Evolutionary conservation across 2,888 invertebrate genomes (phyloP).

Genomic region (Mesorhabditis sp.): DNA sequence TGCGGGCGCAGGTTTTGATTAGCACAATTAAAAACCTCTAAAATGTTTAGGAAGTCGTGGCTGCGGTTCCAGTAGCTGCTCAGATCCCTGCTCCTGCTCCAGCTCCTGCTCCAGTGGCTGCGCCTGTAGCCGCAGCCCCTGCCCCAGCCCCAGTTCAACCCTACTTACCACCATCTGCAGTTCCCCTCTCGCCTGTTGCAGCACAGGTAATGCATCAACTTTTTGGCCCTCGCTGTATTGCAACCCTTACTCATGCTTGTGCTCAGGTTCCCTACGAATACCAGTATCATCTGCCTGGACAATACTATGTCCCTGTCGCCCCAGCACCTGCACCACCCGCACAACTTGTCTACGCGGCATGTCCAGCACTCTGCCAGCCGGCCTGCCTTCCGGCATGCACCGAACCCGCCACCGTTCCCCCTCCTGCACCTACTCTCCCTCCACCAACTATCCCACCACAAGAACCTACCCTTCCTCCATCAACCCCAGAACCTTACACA

Average conservation of each 20-base stretch:
- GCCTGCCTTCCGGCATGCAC: neutral
- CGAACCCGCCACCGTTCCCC: neutral
- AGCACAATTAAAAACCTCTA: neutral
- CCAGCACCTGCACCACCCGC: constrained; percentile 1
- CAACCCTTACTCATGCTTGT: too few species aligned
- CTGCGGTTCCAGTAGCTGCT: neutral
- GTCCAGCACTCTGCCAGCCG: constrained; percentile 3
- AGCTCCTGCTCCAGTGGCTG: neutral
- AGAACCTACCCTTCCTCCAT: neutral
- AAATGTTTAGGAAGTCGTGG: neutral
- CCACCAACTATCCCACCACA: neutral
- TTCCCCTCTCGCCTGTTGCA: neutral
- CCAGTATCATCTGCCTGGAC: neutral
- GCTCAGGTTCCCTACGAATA: neutral
- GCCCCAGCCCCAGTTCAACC: neutral
- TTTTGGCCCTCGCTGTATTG: neutral
- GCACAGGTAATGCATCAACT: neutral
- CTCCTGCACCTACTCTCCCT: too few species aligned
- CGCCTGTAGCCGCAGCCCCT: neutral
- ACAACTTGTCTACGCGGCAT: neutral
- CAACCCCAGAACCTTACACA: neutral
- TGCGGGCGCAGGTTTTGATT: constrained; percentile 4
- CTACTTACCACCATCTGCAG: neutral
- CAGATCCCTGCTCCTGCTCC: neutral
- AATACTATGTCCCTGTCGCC: neutral